Percentiles rank a stretch among this genome's conserved stretches.
phyloP scores from a whole-genome alignment of 2,113 vertebrate genomes.

The Podiceps cristatus region DNA sequence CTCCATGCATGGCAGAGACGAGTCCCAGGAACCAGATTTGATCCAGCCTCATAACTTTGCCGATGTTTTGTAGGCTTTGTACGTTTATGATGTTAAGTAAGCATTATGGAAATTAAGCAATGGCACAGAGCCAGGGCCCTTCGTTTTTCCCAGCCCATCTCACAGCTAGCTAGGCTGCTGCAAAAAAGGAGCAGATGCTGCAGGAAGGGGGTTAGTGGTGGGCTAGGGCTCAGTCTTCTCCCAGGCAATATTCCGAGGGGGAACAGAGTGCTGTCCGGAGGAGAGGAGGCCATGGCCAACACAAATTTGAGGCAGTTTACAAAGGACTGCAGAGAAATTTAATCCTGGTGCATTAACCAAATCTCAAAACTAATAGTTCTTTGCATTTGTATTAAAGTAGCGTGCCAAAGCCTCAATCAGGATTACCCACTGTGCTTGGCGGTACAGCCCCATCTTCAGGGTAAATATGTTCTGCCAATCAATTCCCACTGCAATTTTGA shows the following conservation, averaged over 20 bases:
- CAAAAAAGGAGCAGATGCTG: background rate
- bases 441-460: slow-evolving; percentile 2
- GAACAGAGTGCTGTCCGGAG: background rate
- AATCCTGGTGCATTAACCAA: background rate
- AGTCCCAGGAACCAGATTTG: slow-evolving; percentile 7
- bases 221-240: background rate
- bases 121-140: slow-evolving; percentile 14
- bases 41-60: background rate
- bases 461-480: slow-evolving; percentile 37
- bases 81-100: slow-evolving; percentile 20
- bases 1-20: background rate
- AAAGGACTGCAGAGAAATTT: background rate
- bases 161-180: background rate
- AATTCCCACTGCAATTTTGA: slow-evolving; percentile 23
- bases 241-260: background rate
- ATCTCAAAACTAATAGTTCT: background rate
- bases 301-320: background rate
- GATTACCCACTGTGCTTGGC: background rate
- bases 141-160: background rate
- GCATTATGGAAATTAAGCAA: slow-evolving; percentile 27
- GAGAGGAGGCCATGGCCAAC: background rate
- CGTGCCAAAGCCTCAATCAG: background rate
- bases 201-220: background rate
- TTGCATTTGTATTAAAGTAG: background rate
- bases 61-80: background rate